Evolutionary conservation across 1,140 invertebrate species (phyloP).

Genomic region (Drosophila pruinosa): DNA sequence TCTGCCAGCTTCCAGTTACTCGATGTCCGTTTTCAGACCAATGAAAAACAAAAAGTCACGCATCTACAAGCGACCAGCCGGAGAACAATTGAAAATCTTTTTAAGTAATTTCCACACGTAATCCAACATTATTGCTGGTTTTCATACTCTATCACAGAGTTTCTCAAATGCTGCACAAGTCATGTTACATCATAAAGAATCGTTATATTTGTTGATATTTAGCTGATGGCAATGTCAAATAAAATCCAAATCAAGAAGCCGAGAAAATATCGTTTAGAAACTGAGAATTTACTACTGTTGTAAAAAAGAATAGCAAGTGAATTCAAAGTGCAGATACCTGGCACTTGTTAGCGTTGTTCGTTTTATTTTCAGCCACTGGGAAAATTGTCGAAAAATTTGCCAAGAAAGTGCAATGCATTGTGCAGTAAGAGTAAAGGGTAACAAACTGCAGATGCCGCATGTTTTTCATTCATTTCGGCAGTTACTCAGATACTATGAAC

Average conservation of each 20-base stretch:
- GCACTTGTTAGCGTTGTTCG: not conserved
- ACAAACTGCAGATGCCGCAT: conserved; percentile 78
- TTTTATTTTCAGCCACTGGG: conserved; percentile 27
- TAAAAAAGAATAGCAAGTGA: not conserved
- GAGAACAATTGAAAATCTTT: conserved; percentile 80
- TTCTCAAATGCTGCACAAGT: not conserved
- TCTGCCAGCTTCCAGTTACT: not conserved
- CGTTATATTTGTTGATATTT: not conserved
- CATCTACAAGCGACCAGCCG: not conserved
- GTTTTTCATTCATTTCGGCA: conserved; percentile 77
- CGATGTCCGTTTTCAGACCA: conserved; percentile 5
- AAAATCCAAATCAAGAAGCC: no score
- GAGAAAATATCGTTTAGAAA: no score
- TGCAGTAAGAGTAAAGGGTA: conserved; percentile 20
- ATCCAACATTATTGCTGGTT: conserved; percentile 78
- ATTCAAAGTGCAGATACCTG: not conserved
- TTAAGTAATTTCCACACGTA: conserved; percentile 82
- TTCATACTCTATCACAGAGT: conserved; percentile 6
- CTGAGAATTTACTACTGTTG: not conserved
- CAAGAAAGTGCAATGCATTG: conserved; percentile 40
- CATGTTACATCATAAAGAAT: not conserved
- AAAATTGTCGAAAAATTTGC: conserved; percentile 46
- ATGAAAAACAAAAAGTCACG: conserved; percentile 40
- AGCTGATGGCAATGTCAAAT: not conserved
- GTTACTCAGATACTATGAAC: conserved; percentile 43